Percentiles rank a stretch among this genome's conserved stretches.
These are phyloP conservation scores for Leptarthrus brevirostris DNA, from an alignment of 2,888 invertebrate genomes.

Conservation along the genomic window DNA sequence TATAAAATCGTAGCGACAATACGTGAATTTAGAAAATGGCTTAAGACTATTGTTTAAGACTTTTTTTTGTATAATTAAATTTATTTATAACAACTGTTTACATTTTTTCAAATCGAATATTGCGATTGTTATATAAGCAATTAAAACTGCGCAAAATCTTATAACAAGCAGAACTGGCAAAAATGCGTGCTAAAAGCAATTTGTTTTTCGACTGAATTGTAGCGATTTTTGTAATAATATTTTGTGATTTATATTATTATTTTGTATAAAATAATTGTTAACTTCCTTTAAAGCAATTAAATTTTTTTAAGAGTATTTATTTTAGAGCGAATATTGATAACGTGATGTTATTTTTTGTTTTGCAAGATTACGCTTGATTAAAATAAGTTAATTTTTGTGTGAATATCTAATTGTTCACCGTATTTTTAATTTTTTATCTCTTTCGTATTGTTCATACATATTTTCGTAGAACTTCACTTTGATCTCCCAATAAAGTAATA, in stretches of 20 bases:
- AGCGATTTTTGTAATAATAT: not conserved
- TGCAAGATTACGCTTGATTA: no score
- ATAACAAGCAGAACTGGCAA: not conserved
- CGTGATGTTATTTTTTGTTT: no score
- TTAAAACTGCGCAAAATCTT: not conserved
- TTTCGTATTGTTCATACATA: no score
- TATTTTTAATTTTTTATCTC: no score
- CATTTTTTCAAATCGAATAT: not conserved
- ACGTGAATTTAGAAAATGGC: not conserved
- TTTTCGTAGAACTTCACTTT: no score
- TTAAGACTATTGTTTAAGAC: not conserved
- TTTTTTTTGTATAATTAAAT: not conserved
- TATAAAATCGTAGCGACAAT: slow-evolving; percentile 41
- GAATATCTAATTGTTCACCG: no score
- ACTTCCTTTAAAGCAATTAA: slow-evolving; percentile 15
- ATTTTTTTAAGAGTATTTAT: not conserved
- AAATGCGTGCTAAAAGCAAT: not conserved
- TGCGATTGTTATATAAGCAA: no score
- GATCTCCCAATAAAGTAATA: no score
- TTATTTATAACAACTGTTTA: not conserved
- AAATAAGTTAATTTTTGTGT: no score
- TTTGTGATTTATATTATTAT: not conserved
- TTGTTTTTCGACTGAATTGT: not conserved
- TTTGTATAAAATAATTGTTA: not conserved
- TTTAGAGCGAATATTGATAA: no score